These are phyloP conservation scores for Amphiduros pacificus DNA, from an alignment of 2,888 invertebrate species.

Conservation along the genomic window DNA sequence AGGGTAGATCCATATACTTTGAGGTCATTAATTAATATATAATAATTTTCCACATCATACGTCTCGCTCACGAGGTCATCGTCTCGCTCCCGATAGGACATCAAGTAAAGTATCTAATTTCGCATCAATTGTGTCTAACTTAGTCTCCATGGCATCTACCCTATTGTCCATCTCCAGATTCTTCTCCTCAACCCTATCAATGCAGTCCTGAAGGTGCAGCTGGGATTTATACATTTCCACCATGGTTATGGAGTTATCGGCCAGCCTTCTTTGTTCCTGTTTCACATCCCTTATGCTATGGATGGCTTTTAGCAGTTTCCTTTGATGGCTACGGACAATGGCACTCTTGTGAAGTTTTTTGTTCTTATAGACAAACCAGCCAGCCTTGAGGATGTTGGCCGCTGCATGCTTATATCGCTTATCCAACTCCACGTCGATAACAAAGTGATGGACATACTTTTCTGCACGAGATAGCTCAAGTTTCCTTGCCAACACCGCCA, in stretches of 20 bases:
- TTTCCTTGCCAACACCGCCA: constrained; percentile 55
- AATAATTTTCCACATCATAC: neutral
- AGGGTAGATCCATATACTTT: no score
- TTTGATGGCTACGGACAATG: constrained; percentile 39
- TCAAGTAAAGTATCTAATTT: constrained; percentile 13
- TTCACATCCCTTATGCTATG: constrained; percentile 55
- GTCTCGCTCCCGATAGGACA: neutral
- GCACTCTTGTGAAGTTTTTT: constrained; percentile 22
- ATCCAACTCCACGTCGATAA: constrained; percentile 55
- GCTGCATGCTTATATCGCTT: constrained; percentile 51
- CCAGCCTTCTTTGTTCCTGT: constrained; percentile 43
- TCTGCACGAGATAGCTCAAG: constrained; percentile 55
- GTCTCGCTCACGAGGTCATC: constrained; percentile 6
- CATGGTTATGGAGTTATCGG: constrained; percentile 31
- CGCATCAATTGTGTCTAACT: constrained; percentile 12
- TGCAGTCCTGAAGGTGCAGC: constrained; percentile 11
- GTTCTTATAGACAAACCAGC: constrained; percentile 51
- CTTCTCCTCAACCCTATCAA: constrained; percentile 13
- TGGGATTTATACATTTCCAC: constrained; percentile 33
- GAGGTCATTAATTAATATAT: no score
- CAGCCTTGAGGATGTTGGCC: constrained; percentile 53
- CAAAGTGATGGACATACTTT: constrained; percentile 58
- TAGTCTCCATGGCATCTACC: constrained; percentile 15
- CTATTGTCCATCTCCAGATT: constrained; percentile 6
- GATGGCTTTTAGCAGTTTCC: constrained; percentile 52